A percentile compares a stretch with the other conserved stretches of the same genome.
These are phyloP conservation scores for Stegophylla sp. DNA, from an alignment of 2,888 invertebrate species.

Conservation along the genomic window DNA sequence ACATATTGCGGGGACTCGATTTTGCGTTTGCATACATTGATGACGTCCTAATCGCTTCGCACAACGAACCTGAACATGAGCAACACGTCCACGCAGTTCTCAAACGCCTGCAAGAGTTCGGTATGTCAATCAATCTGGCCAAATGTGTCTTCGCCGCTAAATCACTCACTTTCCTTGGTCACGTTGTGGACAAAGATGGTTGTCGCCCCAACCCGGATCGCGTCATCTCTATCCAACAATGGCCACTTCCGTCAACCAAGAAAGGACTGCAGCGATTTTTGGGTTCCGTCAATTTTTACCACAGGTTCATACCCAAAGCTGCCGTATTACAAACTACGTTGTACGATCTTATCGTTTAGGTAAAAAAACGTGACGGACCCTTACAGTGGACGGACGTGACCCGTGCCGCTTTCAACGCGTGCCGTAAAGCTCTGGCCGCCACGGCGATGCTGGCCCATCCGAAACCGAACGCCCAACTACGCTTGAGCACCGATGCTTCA, in stretches of 20 bases:
- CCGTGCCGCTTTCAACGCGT: neutral
- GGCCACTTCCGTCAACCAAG: conserved; percentile 59
- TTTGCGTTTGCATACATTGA: conserved; percentile 62
- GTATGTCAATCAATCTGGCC: conserved; percentile 62
- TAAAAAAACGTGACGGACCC: neutral
- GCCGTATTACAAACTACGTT: conserved; percentile 60
- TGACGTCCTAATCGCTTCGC: conserved; percentile 61
- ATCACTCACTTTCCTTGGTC: conserved; percentile 62
- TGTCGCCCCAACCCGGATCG: conserved; percentile 63
- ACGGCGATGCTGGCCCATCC: neutral
- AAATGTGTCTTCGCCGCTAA: conserved; percentile 63
- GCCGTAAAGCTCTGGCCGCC: neutral
- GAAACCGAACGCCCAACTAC: too few relatives aligned
- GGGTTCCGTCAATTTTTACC: conserved; percentile 60
- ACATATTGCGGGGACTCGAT: conserved; percentile 58
- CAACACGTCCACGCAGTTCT: conserved; percentile 60
- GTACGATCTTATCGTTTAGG: neutral
- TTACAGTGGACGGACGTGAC: neutral
- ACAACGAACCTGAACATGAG: conserved; percentile 61
- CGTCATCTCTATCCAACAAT: conserved; percentile 62
- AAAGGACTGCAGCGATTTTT: conserved; percentile 56
- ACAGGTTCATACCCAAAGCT: conserved; percentile 63
- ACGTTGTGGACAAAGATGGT: conserved; percentile 61
- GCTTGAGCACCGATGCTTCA: too few relatives aligned
- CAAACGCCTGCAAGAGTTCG: conserved; percentile 61